These are phyloP conservation scores for Sycophila texana DNA, from an alignment of 2,888 invertebrate genomes.

Conservation along the genomic window DNA sequence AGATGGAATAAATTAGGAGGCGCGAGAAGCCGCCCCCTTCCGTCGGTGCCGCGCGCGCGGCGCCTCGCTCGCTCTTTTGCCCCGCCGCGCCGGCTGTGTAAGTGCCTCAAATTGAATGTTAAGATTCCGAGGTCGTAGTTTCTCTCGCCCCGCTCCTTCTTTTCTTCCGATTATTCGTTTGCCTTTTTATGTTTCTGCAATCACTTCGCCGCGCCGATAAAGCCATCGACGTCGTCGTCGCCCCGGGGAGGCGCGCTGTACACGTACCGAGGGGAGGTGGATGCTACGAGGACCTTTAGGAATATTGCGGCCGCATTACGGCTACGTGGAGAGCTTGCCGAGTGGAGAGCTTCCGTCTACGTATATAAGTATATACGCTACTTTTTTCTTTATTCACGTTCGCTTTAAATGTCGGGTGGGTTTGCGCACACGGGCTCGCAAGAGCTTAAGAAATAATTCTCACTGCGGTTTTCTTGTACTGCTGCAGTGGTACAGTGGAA, in stretches of 20 bases:
- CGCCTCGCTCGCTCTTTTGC: slow-evolving; percentile 14
- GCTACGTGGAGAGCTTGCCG: background rate
- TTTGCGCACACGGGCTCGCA: no score
- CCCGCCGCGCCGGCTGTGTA: slow-evolving; percentile 14
- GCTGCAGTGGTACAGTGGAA: no score
- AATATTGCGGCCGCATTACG: slow-evolving; percentile 11
- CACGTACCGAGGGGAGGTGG: background rate
- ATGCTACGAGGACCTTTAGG: background rate
- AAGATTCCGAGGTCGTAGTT: slow-evolving; percentile 32
- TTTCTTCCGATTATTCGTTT: slow-evolving; percentile 27
- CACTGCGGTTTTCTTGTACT: no score
- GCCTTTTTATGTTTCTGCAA: slow-evolving; percentile 25
- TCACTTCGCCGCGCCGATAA: slow-evolving; percentile 29
- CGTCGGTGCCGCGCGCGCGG: slow-evolving; percentile 26
- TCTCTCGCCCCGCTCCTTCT: background rate
- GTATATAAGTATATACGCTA: background rate
- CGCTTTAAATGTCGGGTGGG: background rate
- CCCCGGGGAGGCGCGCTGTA: no score
- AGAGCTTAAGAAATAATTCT: no score
- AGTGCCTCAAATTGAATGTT: slow-evolving; percentile 53
- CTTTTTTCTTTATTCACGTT: background rate
- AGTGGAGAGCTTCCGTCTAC: background rate
- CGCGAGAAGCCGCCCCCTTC: slow-evolving; percentile 5
- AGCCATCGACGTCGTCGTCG: slow-evolving; percentile 1
- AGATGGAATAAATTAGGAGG: slow-evolving; percentile 72